Percentiles rank a stretch among this genome's conserved stretches.
phyloP scores from a whole-genome alignment of 2,888 invertebrate genomes.

The Junonia oenone region DNA sequence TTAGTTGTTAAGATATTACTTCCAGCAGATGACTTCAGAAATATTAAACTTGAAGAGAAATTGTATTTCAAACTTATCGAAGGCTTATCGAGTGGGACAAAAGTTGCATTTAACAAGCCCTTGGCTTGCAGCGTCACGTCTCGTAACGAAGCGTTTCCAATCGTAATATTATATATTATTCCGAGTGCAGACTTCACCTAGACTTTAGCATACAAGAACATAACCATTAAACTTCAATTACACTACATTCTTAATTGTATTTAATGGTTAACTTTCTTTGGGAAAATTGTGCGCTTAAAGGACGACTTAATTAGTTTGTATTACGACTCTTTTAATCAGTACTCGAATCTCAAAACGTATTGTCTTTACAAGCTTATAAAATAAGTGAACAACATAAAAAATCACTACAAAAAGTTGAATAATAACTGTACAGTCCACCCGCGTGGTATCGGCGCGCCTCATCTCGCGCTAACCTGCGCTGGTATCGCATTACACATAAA shows the following conservation, averaged over 20 bases:
- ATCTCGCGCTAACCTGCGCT: slow-evolving; percentile 58
- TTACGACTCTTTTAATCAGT: slow-evolving; percentile 6
- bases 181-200: neutral
- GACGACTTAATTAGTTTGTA: neutral
- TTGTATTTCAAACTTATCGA: slow-evolving; percentile 1
- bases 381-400: slow-evolving; percentile 36
- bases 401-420: slow-evolving; percentile 68
- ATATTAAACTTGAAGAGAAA: neutral
- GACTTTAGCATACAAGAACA: neutral
- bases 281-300: neutral
- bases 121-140: slow-evolving; percentile 65
- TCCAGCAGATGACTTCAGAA: neutral
- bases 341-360: slow-evolving; percentile 2
- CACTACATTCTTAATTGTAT: neutral
- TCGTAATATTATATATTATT: slow-evolving; percentile 17
- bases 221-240: neutral
- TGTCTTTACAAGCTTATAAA: slow-evolving; percentile 14
- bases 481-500: slow-evolving; percentile 76
- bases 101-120: slow-evolving; percentile 46
- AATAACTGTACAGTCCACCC: slow-evolving; percentile 59
- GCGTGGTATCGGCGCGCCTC: slow-evolving; percentile 54
- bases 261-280: neutral
- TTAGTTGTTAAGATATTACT: neutral
- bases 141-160: slow-evolving; percentile 50
- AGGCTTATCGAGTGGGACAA: slow-evolving; percentile 8